Percentiles rank a stretch among this genome's conserved stretches.
Conservation (phyloP, 1,140 invertebrate species). For the Goniozus legneri region DNA sequence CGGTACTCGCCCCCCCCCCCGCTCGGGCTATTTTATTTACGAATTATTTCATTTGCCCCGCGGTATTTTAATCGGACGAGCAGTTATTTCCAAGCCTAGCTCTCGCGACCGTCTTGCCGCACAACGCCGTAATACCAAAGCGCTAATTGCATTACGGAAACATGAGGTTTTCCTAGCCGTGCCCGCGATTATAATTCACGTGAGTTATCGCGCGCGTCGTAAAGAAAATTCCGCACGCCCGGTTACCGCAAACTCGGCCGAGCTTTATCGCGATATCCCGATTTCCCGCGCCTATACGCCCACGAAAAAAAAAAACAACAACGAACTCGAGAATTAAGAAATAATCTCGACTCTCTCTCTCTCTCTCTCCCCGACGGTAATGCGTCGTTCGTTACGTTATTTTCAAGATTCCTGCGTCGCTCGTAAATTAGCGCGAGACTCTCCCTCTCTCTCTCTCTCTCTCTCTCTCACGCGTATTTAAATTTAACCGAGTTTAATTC, state of each 20-base stretch:
- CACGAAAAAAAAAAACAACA: too few species aligned
- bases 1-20: conserved; percentile 2
- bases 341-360: too few species aligned
- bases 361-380: too few species aligned
- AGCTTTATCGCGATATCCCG: too few species aligned
- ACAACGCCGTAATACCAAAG: conserved; percentile 24
- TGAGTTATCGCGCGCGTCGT: conserved; percentile 25
- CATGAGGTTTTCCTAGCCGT: conserved; percentile 35
- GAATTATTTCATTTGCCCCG: conserved; percentile 44
- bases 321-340: too few species aligned
- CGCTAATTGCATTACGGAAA: conserved; percentile 49
- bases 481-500: background rate
- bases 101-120: conserved; percentile 5
- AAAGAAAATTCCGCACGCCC: conserved; percentile 31
- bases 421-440: too few species aligned
- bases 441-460: too few species aligned
- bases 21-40: conserved; percentile 38
- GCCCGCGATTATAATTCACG: conserved; percentile 39
- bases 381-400: too few species aligned
- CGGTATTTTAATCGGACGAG: conserved; percentile 42
- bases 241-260: too few species aligned
- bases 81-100: conserved; percentile 33
- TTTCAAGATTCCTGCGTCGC: too few species aligned
- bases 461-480: too few species aligned
- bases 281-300: too few species aligned